These are phyloP conservation scores for Phyllostomus hastatus DNA, from an alignment of 2,113 vertebrate genomes.

Conservation along the genomic window DNA sequence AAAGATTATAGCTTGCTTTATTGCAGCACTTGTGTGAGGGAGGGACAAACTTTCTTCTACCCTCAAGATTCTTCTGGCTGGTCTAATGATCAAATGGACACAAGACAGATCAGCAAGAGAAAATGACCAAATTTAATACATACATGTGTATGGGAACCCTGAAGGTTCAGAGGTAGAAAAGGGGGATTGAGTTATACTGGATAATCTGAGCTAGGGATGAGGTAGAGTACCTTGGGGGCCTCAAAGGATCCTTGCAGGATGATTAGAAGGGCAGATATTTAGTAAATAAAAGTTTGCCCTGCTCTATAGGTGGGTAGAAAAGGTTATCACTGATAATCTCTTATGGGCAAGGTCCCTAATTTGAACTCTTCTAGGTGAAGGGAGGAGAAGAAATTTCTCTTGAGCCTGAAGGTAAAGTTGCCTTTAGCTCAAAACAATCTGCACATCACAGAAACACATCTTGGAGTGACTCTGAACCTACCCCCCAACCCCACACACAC, in stretches of 20 bases:
- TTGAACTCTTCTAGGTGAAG: background rate
- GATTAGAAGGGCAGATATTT: background rate
- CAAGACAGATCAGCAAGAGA: background rate
- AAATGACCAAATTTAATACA: background rate
- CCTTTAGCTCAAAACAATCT: background rate
- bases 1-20: background rate
- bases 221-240: background rate
- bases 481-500: too few species aligned
- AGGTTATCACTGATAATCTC: background rate
- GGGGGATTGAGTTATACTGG: background rate
- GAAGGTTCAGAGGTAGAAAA: background rate
- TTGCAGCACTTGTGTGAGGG: background rate
- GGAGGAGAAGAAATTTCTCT: background rate
- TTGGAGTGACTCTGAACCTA: background rate
- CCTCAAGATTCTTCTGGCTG: background rate
- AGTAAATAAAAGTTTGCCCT: background rate
- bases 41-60: background rate
- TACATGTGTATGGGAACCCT: background rate
- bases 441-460: background rate
- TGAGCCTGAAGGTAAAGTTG: background rate
- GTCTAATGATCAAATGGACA: background rate
- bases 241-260: background rate
- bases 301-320: background rate
- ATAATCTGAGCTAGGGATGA: background rate
- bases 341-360: background rate